phyloP scores from a whole-genome alignment of 2,888 invertebrate genomes.

The Tribolium freemani region DNA sequence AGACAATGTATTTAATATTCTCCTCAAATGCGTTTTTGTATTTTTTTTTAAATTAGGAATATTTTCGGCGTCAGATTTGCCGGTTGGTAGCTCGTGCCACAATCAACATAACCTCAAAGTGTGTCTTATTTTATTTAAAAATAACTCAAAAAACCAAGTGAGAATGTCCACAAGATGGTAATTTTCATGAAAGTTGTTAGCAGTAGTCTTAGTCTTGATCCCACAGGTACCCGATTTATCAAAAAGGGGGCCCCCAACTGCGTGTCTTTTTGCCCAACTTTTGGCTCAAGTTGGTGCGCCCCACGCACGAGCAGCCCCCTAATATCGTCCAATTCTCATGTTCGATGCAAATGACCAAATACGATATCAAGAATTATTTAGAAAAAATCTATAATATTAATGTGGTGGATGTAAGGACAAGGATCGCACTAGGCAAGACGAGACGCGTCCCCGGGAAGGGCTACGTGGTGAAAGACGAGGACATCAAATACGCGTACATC shows the following conservation, averaged over 20 bases:
- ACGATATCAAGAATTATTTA: slow-evolving; percentile 92
- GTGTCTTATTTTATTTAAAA: neutral
- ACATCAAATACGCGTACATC: slow-evolving; percentile 85
- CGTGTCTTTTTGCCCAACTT: slow-evolving; percentile 95
- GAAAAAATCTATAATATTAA: slow-evolving; percentile 95
- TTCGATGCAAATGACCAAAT: slow-evolving; percentile 93
- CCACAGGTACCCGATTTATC: slow-evolving; percentile 89
- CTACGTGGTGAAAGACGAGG: slow-evolving; percentile 85
- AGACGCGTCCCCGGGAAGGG: slow-evolving; percentile 73
- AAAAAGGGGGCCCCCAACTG: slow-evolving; percentile 93
- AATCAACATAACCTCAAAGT: neutral
- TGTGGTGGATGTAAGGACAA: slow-evolving; percentile 82
- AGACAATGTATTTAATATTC: too few species aligned
- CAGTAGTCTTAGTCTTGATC: slow-evolving; percentile 5
- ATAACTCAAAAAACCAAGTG: neutral
- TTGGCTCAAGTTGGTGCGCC: slow-evolving; percentile 93
- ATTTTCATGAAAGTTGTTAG: neutral
- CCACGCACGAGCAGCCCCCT: slow-evolving; percentile 76
- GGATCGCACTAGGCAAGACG: slow-evolving; percentile 80
- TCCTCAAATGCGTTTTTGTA: too few species aligned
- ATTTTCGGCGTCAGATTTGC: too few species aligned
- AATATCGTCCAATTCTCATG: slow-evolving; percentile 91
- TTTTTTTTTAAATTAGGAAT: too few species aligned
- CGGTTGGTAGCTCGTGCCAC: too few species aligned
- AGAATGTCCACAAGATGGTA: slow-evolving; percentile 39